Base-by-base conservation (phyloP, 1,140 invertebrate genomes). In the Bombus sylvicola region DNA sequence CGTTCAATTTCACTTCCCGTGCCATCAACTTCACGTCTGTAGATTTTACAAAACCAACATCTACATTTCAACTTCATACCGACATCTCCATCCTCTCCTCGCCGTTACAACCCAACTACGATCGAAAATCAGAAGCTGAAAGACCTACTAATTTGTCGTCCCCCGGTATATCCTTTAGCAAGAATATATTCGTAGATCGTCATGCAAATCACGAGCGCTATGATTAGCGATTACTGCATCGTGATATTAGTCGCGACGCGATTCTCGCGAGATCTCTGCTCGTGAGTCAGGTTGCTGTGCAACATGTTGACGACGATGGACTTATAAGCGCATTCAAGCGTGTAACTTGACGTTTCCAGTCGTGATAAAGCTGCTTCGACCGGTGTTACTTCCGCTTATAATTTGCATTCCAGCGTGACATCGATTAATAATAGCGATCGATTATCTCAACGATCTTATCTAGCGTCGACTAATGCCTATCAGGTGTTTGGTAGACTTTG, bases 201-300 rank as follows among this genome's bases (percentile, higher is more conserved):
- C 5, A 39, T n/a, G 22, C n/a, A 22, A 10, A 13, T 25, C 72
- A 43, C 64, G 76, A 78, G 83, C 83, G 84, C 88, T 92, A 92
- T 91, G 92, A 94, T 94, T 94, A 93, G 91, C 91, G 88, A 93
- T 92, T 92, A 92, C 91, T 89, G 91, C 92, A 92, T 93, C 90
- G 90, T 82, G 88, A 91, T 92, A 93, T 93, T 92, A 92, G 88
- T 88, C 89, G 91, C 90, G 88, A 92, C 89, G 87, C 89, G 87
- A 93, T 91, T 88, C 86, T 87, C 79, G 34, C 37, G 34, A 25
- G 37, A 41, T 43, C 57, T 18, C 28, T 62, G 72, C 80, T 79
- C 22, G 72, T 62, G 68, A 83, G 41, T 81, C 31, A 78, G 64
- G 77, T 71, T 87, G 72, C 81, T 77, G 82, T 88, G 73, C 84